Base-by-base conservation (phyloP, 2,888 invertebrate genomes). In the Pachymerium ferrugineum region DNA sequence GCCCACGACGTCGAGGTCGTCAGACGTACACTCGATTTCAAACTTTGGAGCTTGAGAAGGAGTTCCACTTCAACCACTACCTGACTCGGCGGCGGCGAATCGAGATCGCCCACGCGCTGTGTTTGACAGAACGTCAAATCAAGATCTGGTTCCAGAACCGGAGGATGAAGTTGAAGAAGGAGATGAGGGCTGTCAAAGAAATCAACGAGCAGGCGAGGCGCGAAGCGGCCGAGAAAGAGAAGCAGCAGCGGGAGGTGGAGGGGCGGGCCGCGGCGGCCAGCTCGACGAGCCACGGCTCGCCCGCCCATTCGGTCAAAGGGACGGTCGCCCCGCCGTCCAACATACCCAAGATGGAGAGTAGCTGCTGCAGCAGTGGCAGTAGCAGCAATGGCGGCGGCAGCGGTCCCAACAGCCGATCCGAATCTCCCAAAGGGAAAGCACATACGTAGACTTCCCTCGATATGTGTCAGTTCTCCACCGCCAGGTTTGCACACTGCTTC, bases 81-180 rank as follows among this genome's bases (percentile, higher is more conserved):
- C 87, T 97, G 84, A 97, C 97, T 80, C 89, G 97, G 82, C 88
- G 97, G 83, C 90, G 97, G 84, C 89, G 97, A 86, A 96, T 97
- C 85, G 97, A 97, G 85, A 97, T 97, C 80, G 96, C 97, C 68
- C 96, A 97, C 84, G 94, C 94, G 74, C 89, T 97, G 76, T 94
- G 95, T 84, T 89, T 97, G 80, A 95, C 96, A 79, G 97, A 97
- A 85, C 87, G 97, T 81, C 97, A 97, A 87, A 97, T 95, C 82
- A 95, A 95, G 86, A 95, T 94, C 83, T 80, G 80, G 80, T 94
- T 97, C 86, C 96, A 97, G 84, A 97, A 97, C 77, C 88, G 95
- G 79, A 89, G 96, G 81, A 96, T 96, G 96, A 96, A 96, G 83
- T 87, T 94, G 85, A 96, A 96, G 88, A 96, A 96, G 81, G 97